Percentiles rank a stretch among this genome's conserved stretches.
Evolutionary conservation across 2,888 invertebrate species (phyloP).

Genomic region (Allolobophora icterica): DNA sequence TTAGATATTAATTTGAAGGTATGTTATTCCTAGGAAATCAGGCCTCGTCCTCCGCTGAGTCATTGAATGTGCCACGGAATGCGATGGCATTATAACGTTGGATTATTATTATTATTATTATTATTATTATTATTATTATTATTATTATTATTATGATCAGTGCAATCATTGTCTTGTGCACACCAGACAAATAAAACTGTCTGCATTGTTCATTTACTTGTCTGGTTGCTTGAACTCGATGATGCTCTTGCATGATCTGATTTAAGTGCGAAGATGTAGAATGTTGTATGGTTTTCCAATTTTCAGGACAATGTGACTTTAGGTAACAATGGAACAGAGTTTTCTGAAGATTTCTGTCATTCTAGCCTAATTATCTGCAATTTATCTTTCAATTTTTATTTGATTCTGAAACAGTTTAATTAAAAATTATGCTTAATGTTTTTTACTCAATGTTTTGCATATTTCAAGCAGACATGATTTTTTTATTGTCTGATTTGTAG

Average conservation of each 20-base stretch:
- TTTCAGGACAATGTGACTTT: conserved; percentile 2
- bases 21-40: too few species aligned
- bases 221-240: not conserved
- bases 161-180: not conserved
- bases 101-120: too few species aligned
- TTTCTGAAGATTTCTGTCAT: not conserved
- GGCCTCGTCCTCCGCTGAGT: too few species aligned
- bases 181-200: not conserved
- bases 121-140: too few species aligned
- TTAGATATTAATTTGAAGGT: too few species aligned
- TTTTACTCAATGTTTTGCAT: not conserved
- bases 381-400: not conserved
- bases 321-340: not conserved
- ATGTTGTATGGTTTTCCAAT: not conserved
- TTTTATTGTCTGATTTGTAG: conserved; percentile 8
- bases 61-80: too few species aligned
- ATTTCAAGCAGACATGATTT: not conserved
- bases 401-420: not conserved
- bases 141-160: too few species aligned
- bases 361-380: conserved; percentile 1
- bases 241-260: not conserved
- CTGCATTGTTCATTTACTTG: not conserved
- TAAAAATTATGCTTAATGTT: conserved; percentile 6
- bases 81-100: too few species aligned
- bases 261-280: not conserved